Conservation (phyloP, 2,888 invertebrate species). For the Chromoteleia sp. region DNA sequence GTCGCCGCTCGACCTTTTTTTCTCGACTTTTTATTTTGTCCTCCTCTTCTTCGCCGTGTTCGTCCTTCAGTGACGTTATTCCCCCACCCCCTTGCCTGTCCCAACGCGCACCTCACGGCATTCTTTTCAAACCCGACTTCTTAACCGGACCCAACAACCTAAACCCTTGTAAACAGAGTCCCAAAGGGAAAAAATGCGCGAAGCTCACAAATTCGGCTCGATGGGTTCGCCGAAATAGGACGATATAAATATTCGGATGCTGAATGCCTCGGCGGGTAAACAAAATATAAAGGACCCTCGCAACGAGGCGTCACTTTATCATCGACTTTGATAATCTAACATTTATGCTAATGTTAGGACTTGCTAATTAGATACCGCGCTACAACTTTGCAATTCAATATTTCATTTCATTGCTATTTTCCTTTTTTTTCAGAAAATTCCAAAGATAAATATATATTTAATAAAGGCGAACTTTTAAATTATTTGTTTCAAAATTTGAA, state of each 20-base stretch:
- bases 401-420: slow-evolving; percentile 22
- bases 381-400: slow-evolving; percentile 8
- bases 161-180: slow-evolving; percentile 67
- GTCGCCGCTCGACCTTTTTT: slow-evolving; percentile 13
- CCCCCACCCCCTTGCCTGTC: slow-evolving; percentile 16
- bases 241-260: slow-evolving; percentile 67
- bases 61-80: slow-evolving; percentile 70
- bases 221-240: slow-evolving; percentile 74
- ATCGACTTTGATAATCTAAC: slow-evolving; percentile 44
- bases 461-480: not conserved
- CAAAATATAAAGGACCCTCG: slow-evolving; percentile 31
- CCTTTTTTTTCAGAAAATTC: slow-evolving; percentile 1
- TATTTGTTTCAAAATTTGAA: not conserved
- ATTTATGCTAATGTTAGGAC: slow-evolving; percentile 59
- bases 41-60: slow-evolving; percentile 55
- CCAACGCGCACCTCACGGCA: slow-evolving; percentile 48
- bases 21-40: slow-evolving; percentile 38
- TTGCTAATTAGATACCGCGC: slow-evolving; percentile 23
- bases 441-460: too few species aligned
- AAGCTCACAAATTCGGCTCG: slow-evolving; percentile 74
- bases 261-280: slow-evolving; percentile 49
- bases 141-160: slow-evolving; percentile 69
- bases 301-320: slow-evolving; percentile 42
- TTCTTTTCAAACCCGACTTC: slow-evolving; percentile 65
- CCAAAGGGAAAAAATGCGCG: slow-evolving; percentile 71